Base-by-base conservation (phyloP, 2,888 invertebrate species). In the Podabrus alpinus region DNA sequence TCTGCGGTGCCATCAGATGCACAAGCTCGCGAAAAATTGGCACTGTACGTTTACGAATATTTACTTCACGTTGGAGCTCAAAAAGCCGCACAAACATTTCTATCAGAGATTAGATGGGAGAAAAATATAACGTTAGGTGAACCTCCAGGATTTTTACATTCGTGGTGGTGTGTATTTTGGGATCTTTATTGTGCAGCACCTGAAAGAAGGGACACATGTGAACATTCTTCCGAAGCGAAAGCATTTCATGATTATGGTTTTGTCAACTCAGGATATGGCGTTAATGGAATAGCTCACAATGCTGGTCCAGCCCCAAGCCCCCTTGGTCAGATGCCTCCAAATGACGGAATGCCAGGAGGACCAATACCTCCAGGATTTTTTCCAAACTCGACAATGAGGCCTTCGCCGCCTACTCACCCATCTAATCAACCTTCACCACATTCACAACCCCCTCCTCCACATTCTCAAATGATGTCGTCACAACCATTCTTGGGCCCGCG, bases 131-230 rank as follows among this genome's bases (percentile, higher is more conserved):
- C 98, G 84, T 91, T 98, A 85, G 98, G 98, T 68, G 99, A 99
- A 88, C 97, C 98, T 82, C 99, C 99, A 80, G 99, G 99, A 88
- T 97, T 99, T 90, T 91, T 99, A 83, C 98, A 98, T 88, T 98
- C 98, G 74, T 99, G 99, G 99, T 99, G 98, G 98, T 97, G 98
- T 89, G 97, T 99, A 81, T 99, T 99, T 90, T 99, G 99, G 99
- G 99, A 99, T 90, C 91, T 99, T 83, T 99, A 99, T 88, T 98
- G 98, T 90, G 99, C 99, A 81, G 99, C 99, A 84, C 99, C 99
- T 59, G 99, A 99, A 89, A 90, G 99, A 84, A 92, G 99, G 82
- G 99, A 99, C 88, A 97, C 98, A 80, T 97, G 97, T 89, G 98
- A 99, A 88, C 98, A 99, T 90, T 98, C 98, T 80, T 97, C 97